These are phyloP conservation scores for Luidia sarsii DNA, from an alignment of 53 echinoderm and acorn worm species.

Conservation along the genomic window DNA sequence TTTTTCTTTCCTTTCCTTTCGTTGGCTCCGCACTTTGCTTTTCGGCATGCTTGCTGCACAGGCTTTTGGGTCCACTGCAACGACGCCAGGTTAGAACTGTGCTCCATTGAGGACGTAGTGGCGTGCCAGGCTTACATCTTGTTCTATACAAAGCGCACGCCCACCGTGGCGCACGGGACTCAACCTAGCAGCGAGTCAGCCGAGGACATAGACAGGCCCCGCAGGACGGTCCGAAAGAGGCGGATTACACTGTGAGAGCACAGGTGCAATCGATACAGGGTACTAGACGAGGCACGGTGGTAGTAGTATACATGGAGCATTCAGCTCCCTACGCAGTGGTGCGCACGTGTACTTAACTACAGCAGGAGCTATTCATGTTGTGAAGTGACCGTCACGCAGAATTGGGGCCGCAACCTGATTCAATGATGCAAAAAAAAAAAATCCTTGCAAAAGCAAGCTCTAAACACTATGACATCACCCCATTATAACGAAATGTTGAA, in stretches of 20 bases:
- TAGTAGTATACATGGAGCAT: no score
- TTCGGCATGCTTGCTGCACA: background rate
- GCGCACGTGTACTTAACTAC: no score
- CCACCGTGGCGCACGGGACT: constrained; percentile 45
- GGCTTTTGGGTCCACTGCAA: constrained; percentile 96
- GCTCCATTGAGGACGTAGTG: constrained; percentile 83
- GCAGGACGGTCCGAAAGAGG: constrained; percentile 8
- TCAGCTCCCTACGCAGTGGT: no score
- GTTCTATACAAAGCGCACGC: constrained; percentile 87
- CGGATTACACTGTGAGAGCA: constrained; percentile 33
- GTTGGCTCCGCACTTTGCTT: background rate
- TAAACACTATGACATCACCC: no score
- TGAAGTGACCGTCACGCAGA: no score
- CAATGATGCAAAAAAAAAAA: no score
- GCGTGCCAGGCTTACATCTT: constrained; percentile 89
- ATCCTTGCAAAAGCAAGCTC: no score
- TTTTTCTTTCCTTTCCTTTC: background rate
- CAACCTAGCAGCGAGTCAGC: background rate
- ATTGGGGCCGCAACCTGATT: no score
- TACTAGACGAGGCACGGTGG: no score
- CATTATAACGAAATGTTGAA: no score
- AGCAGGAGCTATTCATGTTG: no score
- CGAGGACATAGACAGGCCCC: constrained; percentile 10
- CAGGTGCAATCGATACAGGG: no score
- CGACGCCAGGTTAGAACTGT: constrained; percentile 88